Percentiles rank a stretch among this genome's conserved stretches.
Conservation (phyloP, 2,113 vertebrate species). For the Cottus gobio region DNA sequence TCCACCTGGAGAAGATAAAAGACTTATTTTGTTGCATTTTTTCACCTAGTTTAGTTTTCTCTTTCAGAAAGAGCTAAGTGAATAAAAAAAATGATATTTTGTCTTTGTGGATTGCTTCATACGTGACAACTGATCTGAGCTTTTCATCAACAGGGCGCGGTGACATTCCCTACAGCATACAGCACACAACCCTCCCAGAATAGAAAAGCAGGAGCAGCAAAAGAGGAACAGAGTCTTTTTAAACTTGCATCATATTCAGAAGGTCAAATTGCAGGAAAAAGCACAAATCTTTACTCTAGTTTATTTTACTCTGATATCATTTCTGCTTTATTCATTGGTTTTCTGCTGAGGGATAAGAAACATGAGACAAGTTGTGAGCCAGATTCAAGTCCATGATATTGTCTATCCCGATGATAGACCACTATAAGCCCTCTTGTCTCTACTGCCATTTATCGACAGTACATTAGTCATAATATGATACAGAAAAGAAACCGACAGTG, state of each 20-base stretch:
- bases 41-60: slow-evolving; percentile 9
- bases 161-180: slow-evolving; percentile 40
- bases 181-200: slow-evolving; percentile 53
- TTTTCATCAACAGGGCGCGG: slow-evolving; percentile 30
- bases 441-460: not conserved
- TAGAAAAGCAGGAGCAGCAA: slow-evolving; percentile 55
- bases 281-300: not conserved
- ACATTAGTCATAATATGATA: not conserved
- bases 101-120: slow-evolving; percentile 30
- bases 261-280: slow-evolving; percentile 33
- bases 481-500: not conserved
- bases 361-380: slow-evolving; percentile 1
- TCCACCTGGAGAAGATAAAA: slow-evolving; percentile 82
- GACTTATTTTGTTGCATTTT: not conserved
- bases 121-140: slow-evolving; percentile 51
- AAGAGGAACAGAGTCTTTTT: slow-evolving; percentile 21
- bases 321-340: not conserved
- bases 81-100: slow-evolving; percentile 6
- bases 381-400: slow-evolving; percentile 2
- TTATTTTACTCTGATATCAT: not conserved
- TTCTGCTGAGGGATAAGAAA: not conserved
- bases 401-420: not conserved
- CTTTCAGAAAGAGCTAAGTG: slow-evolving; percentile 13
- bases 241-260: slow-evolving; percentile 40
- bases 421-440: not conserved